Evolutionary conservation across 2,797 vertebrate genomes (phyloP).

Genomic region (Xenops minutus): DNA sequence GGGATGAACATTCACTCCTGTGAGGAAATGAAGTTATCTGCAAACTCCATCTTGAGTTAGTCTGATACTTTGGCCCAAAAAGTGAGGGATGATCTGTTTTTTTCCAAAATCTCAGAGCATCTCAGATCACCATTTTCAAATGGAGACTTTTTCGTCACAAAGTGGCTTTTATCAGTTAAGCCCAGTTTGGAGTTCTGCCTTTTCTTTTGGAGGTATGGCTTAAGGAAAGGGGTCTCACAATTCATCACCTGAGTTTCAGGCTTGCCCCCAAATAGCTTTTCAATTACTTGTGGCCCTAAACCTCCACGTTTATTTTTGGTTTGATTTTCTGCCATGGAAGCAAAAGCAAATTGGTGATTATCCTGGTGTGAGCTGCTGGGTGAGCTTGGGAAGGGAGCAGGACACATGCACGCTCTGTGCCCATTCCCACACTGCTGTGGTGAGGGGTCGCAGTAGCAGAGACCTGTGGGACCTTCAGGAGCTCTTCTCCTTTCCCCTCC

Average conservation of each 20-base stretch:
- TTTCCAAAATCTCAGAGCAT: not conserved
- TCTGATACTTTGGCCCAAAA: not conserved
- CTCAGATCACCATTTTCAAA: not conserved
- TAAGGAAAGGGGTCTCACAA: not conserved
- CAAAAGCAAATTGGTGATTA: not conserved
- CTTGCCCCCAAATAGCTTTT: not conserved
- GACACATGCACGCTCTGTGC: accelerated
- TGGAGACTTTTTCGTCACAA: not conserved
- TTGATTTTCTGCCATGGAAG: not conserved
- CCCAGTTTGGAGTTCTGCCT: not conserved
- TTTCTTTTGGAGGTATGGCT: not conserved
- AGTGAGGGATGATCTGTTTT: not conserved
- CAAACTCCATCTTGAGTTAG: not conserved
- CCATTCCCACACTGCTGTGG: accelerated
- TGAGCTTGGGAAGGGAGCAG: not conserved
- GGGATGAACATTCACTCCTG: not conserved
- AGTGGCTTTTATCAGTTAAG: not conserved
- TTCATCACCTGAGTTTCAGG: accelerated
- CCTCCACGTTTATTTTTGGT: not conserved
- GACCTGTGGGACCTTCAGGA: accelerated
- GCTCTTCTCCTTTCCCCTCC: not conserved
- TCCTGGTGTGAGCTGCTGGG: not conserved
- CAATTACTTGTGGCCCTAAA: not conserved
- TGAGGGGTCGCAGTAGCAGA: not conserved
- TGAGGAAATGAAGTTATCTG: not conserved